These are phyloP conservation scores for Neelides folsomi DNA, from an alignment of 2,888 invertebrate species.

Conservation along the genomic window DNA sequence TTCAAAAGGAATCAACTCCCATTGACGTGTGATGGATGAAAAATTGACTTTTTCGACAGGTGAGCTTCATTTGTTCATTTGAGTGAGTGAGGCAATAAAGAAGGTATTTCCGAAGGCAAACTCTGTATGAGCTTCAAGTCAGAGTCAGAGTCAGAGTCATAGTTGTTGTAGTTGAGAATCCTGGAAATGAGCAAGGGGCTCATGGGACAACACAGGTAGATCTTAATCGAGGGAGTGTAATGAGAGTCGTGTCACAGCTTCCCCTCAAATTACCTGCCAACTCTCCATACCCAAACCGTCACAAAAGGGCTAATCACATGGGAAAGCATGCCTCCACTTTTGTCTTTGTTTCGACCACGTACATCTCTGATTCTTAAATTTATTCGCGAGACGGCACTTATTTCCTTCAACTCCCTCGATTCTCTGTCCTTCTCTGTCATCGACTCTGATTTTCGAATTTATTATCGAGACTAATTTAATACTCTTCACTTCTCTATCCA, in stretches of 20 bases:
- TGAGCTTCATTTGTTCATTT: conserved; percentile 6
- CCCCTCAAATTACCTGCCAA: conserved; percentile 18
- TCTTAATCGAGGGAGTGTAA: conserved; percentile 25
- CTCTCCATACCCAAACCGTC: conserved; percentile 19
- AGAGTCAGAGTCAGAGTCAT: too few species aligned
- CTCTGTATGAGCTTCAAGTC: too few species aligned
- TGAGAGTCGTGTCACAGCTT: conserved; percentile 22
- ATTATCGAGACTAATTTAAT: conserved; percentile 2
- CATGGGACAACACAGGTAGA: conserved; percentile 14
- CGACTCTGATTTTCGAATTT: not conserved
- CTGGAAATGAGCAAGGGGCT: not conserved
- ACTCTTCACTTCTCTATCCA: too few species aligned
- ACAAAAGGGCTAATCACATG: conserved; percentile 24
- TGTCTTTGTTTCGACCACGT: conserved; percentile 28
- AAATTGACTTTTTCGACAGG: conserved; percentile 11
- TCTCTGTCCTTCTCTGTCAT: not conserved
- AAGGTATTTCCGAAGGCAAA: conserved; percentile 1
- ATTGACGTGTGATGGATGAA: conserved; percentile 9
- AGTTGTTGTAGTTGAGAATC: not conserved
- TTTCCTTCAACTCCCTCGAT: not conserved
- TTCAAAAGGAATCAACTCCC: conserved; percentile 2
- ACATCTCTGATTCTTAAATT: conserved; percentile 12
- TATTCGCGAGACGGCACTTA: conserved; percentile 13
- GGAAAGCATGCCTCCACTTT: conserved; percentile 15
- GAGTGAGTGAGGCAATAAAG: conserved; percentile 2